Percentiles rank a stretch among this genome's conserved stretches.
phyloP scores from a whole-genome alignment of 1,140 invertebrate genomes.

The Homalodisca vitripennis region DNA sequence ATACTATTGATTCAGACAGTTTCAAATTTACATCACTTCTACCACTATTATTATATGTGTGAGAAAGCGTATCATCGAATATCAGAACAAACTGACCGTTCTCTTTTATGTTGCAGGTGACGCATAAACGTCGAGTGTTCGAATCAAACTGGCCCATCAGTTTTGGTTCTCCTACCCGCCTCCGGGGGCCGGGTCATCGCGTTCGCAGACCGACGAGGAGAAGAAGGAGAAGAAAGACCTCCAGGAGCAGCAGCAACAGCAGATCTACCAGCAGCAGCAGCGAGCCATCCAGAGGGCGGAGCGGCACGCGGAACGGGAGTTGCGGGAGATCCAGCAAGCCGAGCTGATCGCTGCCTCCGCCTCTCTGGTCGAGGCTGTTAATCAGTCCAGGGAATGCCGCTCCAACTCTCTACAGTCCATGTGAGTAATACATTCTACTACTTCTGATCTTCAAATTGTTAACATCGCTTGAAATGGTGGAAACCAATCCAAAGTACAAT shows the following conservation, averaged over 20 bases:
- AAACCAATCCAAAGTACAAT: too few relatives aligned
- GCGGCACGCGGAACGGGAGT: slow-evolving; percentile 27
- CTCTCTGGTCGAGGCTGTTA: slow-evolving; percentile 30
- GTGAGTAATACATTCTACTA: slow-evolving; percentile 17
- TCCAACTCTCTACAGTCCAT: slow-evolving; percentile 29
- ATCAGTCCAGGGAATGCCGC: slow-evolving; percentile 31
- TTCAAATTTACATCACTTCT: too few relatives aligned
- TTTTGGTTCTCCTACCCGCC: slow-evolving; percentile 45
- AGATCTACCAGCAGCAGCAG: slow-evolving; percentile 25
- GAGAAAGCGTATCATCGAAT: not conserved
- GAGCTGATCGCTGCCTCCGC: slow-evolving; percentile 29
- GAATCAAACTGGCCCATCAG: slow-evolving; percentile 44
- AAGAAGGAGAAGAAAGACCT: slow-evolving; percentile 42
- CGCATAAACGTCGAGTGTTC: slow-evolving; percentile 6
- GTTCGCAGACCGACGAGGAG: slow-evolving; percentile 43
- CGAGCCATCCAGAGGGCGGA: not conserved
- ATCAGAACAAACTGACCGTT: not conserved
- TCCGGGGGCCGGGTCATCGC: slow-evolving; percentile 41
- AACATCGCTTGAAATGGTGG: too few relatives aligned
- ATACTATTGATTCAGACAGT: too few relatives aligned
- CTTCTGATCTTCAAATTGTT: not conserved
- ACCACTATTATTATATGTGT: too few relatives aligned
- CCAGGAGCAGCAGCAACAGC: slow-evolving; percentile 26
- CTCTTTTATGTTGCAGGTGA: slow-evolving; percentile 16
- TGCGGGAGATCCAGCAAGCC: slow-evolving; percentile 20